Conservation (phyloP, 1,140 invertebrate species). For the Agraylea sexmaculata region DNA sequence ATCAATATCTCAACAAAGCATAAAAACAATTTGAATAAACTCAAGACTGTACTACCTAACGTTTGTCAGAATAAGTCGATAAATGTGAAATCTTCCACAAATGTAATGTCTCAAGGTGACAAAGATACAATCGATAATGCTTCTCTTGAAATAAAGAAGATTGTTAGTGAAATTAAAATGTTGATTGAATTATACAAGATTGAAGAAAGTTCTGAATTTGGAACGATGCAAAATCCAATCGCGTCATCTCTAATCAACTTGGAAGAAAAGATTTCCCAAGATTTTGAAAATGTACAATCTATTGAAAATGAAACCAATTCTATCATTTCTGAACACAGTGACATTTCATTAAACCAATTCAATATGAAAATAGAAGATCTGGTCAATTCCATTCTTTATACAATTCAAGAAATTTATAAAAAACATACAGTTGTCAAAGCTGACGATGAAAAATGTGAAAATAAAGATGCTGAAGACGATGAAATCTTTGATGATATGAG, state of each 20-base stretch:
- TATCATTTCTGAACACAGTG: no score
- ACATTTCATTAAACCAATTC: conserved; percentile 21
- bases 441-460: conserved; percentile 8
- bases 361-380: conserved; percentile 41
- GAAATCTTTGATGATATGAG: conserved; percentile 29
- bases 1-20: conserved; percentile 33
- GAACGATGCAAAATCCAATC: conserved; percentile 28
- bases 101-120: conserved; percentile 28
- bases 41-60: conserved; percentile 24
- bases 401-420: conserved; percentile 60
- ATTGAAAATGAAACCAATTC: conserved; percentile 2
- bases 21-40: conserved; percentile 29
- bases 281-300: conserved; percentile 3
- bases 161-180: conserved; percentile 23
- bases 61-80: conserved; percentile 23
- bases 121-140: conserved; percentile 28
- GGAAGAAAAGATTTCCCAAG: conserved; percentile 3
- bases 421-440: conserved; percentile 35
- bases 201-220: conserved; percentile 20
- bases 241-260: conserved; percentile 28
- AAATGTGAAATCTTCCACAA: conserved; percentile 19
- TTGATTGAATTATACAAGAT: conserved; percentile 32
- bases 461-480: conserved; percentile 8
- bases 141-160: conserved; percentile 26
- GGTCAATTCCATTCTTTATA: conserved; percentile 46